Conservation (phyloP, 2,113 vertebrate species). For the Dascyllus trimaculatus region DNA sequence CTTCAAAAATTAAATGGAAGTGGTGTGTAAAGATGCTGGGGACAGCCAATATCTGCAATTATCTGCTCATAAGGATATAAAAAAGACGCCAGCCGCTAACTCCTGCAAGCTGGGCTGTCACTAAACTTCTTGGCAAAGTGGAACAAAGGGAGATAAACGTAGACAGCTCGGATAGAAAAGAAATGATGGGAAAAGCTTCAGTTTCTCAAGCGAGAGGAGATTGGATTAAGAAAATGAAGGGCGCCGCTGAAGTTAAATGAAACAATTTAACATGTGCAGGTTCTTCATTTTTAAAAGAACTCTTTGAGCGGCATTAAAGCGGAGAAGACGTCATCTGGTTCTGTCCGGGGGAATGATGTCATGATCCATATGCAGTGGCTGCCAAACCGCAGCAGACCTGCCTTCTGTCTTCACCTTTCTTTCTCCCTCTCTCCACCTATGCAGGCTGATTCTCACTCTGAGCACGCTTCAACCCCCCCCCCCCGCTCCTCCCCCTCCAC, state of each 20-base stretch:
- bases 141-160: constrained; percentile 34
- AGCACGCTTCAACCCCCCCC: constrained; percentile 46
- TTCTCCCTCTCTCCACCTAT: constrained; percentile 41
- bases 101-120: constrained; percentile 14
- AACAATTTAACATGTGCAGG: constrained; percentile 25
- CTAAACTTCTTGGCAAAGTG: constrained; percentile 27
- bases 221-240: constrained; percentile 47
- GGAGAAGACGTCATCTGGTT: constrained; percentile 32
- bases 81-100: background rate
- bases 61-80: constrained; percentile 28
- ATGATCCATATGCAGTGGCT: constrained; percentile 51
- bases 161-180: constrained; percentile 13
- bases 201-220: constrained; percentile 30
- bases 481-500: background rate
- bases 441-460: constrained; percentile 65
- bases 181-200: constrained; percentile 42
- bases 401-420: constrained; percentile 62
- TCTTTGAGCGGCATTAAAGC: constrained; percentile 1
- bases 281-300: constrained; percentile 14
- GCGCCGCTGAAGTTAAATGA: constrained; percentile 41
- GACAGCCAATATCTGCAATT: constrained; percentile 40
- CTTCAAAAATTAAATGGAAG: constrained; percentile 38
- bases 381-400: constrained; percentile 64
- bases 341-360: constrained; percentile 51
- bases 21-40: constrained; percentile 38